Percentiles rank a stretch among this genome's conserved stretches.
Conservation (phyloP, 1,140 invertebrate genomes). For the fruit fly (Drosophila melanogaster) region Release_6_plus_ISO1_MT NT_033779.5:6186501-6187000, state of each 20-base stretch:
- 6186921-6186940: neutral
- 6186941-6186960: constrained; percentile 20
- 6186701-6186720: constrained; percentile 80
- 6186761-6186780: constrained; percentile 69
- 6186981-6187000: constrained; percentile 57
- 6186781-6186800: constrained; percentile 78
- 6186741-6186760: constrained; percentile 33
- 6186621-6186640: neutral
- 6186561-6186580: constrained; percentile 1
- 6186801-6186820: constrained; percentile 81
- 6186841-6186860: constrained; percentile 57
- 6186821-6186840: constrained; percentile 81
- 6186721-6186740: constrained; percentile 20
- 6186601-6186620: neutral
- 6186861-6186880: constrained; percentile 72
- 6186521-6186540: constrained; percentile 76
- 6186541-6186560: constrained; percentile 73
- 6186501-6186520: constrained; percentile 72
- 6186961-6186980: constrained; percentile 81
- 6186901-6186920: neutral
- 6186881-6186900: constrained; percentile 17
- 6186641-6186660: constrained; percentile 2
- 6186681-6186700: constrained; percentile 37
- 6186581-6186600: neutral
- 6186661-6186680: constrained; percentile 6